Evolutionary conservation across 2,888 invertebrate species (phyloP).

Genomic region (Oscheius myriophilus): DNA sequence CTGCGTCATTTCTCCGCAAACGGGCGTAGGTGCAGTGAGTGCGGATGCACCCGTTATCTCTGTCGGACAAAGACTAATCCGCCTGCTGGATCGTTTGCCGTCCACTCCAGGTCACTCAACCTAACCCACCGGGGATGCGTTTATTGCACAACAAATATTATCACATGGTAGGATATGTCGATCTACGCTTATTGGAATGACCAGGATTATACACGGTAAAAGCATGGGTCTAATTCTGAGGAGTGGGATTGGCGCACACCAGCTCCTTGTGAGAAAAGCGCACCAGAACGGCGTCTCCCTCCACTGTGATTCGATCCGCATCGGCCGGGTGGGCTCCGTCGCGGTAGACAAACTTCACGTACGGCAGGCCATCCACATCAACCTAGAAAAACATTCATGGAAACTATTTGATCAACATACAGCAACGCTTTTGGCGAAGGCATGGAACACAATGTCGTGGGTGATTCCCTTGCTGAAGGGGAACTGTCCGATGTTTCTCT

Average conservation of each 20-base stretch:
- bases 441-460: slow-evolving; percentile 55
- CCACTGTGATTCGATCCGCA: slow-evolving; percentile 46
- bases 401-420: slow-evolving; percentile 30
- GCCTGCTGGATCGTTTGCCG: no score
- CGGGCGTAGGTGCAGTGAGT: no score
- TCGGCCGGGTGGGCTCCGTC: slow-evolving; percentile 39
- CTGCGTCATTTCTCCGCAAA: no score
- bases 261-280: slow-evolving; percentile 47
- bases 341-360: slow-evolving; percentile 55
- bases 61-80: no score
- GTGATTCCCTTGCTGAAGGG: slow-evolving; percentile 63
- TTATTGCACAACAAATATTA: no score
- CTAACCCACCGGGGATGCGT: no score
- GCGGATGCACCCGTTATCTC: no score
- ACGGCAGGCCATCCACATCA: slow-evolving; percentile 55
- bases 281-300: slow-evolving; percentile 54
- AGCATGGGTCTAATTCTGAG: no score
- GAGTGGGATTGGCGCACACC: neutral
- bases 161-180: no score
- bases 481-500: slow-evolving; percentile 53
- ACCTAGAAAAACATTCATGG: slow-evolving; percentile 36
- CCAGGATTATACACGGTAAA: no score
- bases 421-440: slow-evolving; percentile 49
- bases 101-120: no score
- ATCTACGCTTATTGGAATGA: no score